Base-by-base conservation (phyloP, 37 sponge, comb jelly and placozoan genomes). In the Halichondria panicea region DNA sequence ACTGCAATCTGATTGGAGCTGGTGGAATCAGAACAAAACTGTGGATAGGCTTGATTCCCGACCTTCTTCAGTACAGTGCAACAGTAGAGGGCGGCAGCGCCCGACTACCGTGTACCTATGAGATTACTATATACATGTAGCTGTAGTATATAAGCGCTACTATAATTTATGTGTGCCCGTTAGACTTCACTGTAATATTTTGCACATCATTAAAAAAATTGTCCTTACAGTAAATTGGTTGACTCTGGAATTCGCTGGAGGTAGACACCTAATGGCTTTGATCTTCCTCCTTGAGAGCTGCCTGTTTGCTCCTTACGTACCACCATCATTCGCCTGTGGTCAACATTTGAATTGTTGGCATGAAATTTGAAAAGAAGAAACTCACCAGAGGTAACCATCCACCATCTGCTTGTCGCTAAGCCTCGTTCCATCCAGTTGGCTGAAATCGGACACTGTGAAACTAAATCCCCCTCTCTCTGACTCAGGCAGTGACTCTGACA, bases 221-320 rank as follows among this genome's bases (percentile, higher is more conserved):
- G 28, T n/a, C 38, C 73, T 32, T 24, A 72, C 59, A 38, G 73
- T 25, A 54, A 70, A 7, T 34, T 42, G 36, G 73, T 57, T 54
- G 38, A 70, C 24, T 57, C 59, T 60, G 43, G 60, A 9, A 67
- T 43, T 9, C 68, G 42, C 43, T 78, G 67, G 2, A 78, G 35
- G 53, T 53, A 78, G 3, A 66, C 78, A 41, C 78, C 78, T 22
- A 78, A 15, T 15, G 66, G 53, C n/a, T 56, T 74, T 22, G 38
- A 28, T 43, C 55, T 78, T 1, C 31, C 43, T 2, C 68, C 68
- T 36, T 76, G 65, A 32, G 77, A 76, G 65, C 53, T 64, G 13
- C 43, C 33, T 18, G 53, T 34, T n/a, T 53, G 57, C 30, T 78
- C 78, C 55, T 50, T 67, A 35, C 46, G 39, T 2, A 66, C 67